Base-by-base conservation (phyloP, 30 jellyfish, hydroid and myxozoan species). In the Rhopilema esculentum region DNA sequence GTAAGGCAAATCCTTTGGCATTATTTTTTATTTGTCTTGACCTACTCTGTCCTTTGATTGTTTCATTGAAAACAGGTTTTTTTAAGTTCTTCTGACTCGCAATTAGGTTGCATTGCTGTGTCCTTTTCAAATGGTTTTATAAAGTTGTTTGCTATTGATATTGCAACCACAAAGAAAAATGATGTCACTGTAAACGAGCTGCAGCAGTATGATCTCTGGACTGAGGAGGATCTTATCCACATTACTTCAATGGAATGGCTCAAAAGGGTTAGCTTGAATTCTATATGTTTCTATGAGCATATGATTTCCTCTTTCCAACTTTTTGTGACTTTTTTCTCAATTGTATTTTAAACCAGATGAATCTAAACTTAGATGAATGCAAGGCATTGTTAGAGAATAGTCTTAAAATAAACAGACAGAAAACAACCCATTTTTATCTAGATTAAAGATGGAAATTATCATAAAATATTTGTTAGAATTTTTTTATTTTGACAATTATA, bases 151-250 rank as follows among this genome's bases (percentile, higher is more conserved):
- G 62, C 78, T 15, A 4, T 85, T 26, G 76, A 75, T 4, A 66
- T 70, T 8, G 22, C 64, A 22, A 20, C 21, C 4, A 30, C 62
- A 19, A 66, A 33, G 27, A 77, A 49, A 1, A 52, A 79, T 6
- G 24, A 19, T 31, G 83, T 12, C 19, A 17, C 82, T 21, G 26
- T 40, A 77, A 75, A 73, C 26, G 84, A 85, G 28, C 21, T 66
- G 4, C 94, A 85, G 84, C 73, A 26, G 20, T 50, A 72, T 66
- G 94, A 85, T 16, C 25, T 85, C 25, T 85, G 94, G 94, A 32
- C n/a, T 1, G 86, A 65, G n/a, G 71, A 85, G 61, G 94, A 85
- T 49, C 71, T 73, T 33, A 74, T 85, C 84, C 77, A 66, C 15
- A 27, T 68, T 4, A 65, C 71, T 17, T 73, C 51, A 63, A 85